Evolutionary conservation across 1,140 invertebrate species (phyloP), one percentile per base, ranked within the genome.

Genomic region (Drosophila guanche): DNA sequence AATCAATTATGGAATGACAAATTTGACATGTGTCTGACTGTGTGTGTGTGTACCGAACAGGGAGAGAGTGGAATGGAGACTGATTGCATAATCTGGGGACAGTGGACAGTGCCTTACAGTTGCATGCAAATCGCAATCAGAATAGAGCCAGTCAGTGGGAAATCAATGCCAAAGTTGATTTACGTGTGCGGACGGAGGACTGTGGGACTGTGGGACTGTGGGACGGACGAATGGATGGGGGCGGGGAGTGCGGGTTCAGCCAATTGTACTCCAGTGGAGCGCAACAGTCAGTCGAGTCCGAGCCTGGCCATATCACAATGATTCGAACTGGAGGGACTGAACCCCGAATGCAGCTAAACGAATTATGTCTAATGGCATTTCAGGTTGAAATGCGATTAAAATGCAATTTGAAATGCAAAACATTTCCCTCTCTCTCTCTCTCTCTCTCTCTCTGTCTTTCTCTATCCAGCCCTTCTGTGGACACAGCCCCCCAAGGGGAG

Each of bases 341-440:
- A 41, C 60, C 70, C 85, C 80, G 86, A 85, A 85, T 85, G 81
- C 78, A 75, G 78, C 75, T 88, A 88, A 88, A 88, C 83, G 83
- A 88, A 88, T 88, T 88, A 88, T 88, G 83, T 88, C 83, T 88
- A 88, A 88, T 88, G 83, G 78, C 83, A 88, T 88, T 88, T 88
- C 83, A 88, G 83, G 83, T 88, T 88, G 83, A 88, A 88, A 88
- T 88, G 83, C 83, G 83, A 88, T 88, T 88, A 83, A 88, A 88
- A 88, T 88, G 83, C 83, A 88, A 88, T 88, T 88, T 88, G 78
- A 86, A 88, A 86, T 86, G 81, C 81, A 78, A 86, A 86, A 86
- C 81, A 86, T 88, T 88, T 79, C 52, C 47, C 57, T 33, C 10
- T 20, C 16, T 51, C 50, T 37, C 41, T 43, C 25, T 2, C 54